Conservation (phyloP, 1,140 invertebrate species). For the Drosophila parabipectinata region DNA sequence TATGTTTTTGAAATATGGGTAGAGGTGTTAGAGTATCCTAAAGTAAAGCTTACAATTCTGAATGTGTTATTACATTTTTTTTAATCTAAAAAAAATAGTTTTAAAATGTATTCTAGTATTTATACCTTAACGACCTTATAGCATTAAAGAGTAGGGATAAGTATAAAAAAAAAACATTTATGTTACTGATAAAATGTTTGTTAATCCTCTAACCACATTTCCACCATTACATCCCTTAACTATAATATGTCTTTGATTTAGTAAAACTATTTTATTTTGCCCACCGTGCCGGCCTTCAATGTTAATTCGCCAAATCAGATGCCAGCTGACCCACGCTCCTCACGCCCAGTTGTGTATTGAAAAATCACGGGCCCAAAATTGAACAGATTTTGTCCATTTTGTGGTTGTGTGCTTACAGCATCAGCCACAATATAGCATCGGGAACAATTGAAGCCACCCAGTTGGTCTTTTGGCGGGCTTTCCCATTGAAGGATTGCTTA, state of each 20-base stretch:
- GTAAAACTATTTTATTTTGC: not conserved
- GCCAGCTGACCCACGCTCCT: conserved; percentile 19
- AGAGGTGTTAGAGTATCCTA: too few species aligned
- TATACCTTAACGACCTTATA: too few species aligned
- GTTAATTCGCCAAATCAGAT: conserved; percentile 77
- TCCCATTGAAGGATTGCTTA: conserved; percentile 57
- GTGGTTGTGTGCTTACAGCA: conserved; percentile 56
- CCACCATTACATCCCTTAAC: not conserved
- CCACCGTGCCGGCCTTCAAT: conserved; percentile 39
- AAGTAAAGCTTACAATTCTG: too few species aligned
- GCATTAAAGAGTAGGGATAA: too few species aligned
- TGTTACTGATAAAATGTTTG: too few species aligned
- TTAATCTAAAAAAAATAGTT: too few species aligned
- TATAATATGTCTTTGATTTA: too few species aligned
- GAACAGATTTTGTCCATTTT: conserved; percentile 81
- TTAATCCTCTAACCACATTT: too few species aligned
- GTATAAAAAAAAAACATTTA: too few species aligned
- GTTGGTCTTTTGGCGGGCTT: conserved; percentile 10
- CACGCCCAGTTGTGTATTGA: conserved; percentile 62
- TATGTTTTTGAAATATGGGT: too few species aligned
- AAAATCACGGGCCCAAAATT: conserved; percentile 80
- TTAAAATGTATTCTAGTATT: too few species aligned
- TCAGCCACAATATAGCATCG: conserved; percentile 13
- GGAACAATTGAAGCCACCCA: conserved; percentile 54
- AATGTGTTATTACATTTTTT: too few species aligned